Conservation (phyloP, 2,888 invertebrate genomes). For the Thereva unica region DNA sequence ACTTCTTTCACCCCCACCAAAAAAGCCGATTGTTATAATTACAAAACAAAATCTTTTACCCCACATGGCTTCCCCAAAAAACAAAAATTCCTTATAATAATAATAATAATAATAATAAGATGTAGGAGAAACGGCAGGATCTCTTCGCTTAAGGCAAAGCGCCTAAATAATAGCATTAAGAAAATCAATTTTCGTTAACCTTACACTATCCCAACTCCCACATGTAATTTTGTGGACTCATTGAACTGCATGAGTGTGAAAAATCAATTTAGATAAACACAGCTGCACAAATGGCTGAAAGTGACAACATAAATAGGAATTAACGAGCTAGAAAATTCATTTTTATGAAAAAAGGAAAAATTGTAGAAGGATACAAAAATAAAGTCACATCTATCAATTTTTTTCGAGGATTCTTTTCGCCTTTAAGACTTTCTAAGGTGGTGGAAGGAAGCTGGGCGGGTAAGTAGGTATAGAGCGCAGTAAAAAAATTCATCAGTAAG, state of each 20-base stretch:
- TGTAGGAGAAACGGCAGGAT: no score
- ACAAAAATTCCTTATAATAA: no score
- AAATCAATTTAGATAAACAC: conserved; percentile 59
- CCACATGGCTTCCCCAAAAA: no score
- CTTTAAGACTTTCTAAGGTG: neutral
- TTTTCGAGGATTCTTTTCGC: neutral
- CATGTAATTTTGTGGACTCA: conserved; percentile 58
- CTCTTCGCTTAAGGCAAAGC: conserved; percentile 21
- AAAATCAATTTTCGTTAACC: conserved; percentile 33
- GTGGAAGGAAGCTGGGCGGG: no score
- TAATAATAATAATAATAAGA: no score
- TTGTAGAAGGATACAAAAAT: conserved; percentile 2
- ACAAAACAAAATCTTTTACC: no score
- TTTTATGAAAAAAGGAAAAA: conserved; percentile 49
- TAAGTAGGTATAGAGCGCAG: neutral
- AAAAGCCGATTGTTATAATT: no score
- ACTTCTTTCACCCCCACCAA: no score
- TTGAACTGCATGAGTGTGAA: conserved; percentile 59
- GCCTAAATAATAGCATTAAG: conserved; percentile 33
- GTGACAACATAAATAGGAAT: conserved; percentile 55
- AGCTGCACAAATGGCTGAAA: conserved; percentile 37
- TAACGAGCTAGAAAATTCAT: conserved; percentile 59
- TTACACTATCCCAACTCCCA: conserved; percentile 51
- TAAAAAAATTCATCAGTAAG: no score
- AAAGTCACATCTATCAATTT: neutral